Base-by-base conservation (phyloP, 1,140 invertebrate species). In the Halesus radiatus region DNA sequence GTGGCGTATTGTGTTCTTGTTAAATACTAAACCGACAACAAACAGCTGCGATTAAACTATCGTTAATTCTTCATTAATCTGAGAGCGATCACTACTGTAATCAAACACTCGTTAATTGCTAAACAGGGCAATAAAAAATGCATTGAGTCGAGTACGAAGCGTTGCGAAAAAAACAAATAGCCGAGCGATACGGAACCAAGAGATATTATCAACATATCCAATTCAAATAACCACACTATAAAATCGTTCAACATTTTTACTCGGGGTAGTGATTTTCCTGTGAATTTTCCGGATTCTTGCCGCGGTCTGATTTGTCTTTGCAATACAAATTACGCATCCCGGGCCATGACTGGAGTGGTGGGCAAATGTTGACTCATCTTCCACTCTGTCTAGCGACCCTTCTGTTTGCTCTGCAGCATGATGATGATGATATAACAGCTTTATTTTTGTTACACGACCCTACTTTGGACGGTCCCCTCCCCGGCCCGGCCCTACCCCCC, bases 311-410 rank as follows among this genome's bases (percentile, higher is more conserved):
- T 32, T 22, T 64, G 62, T 45, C 62, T 64, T 64, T 64, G n/a
- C 66, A 70, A 50, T 70, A 81, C 70, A 81, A 79, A 81, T 81
- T 77, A 81, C 74, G 78, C 53, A 60, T 68, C 45, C 56, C 76
- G 68, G 56, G 54, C n/a, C 22, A 73, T 29, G 72, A 1, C 53
- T 26, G 54, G 56, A 82, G 81, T 79, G 81, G 72, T 53, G 26
- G 64, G 78, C 54, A 82, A 82, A 82, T 82, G 81, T 82, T 82
- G 79, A 74, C 78, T 64, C 68, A 58, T 78, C 77, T 78, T 78
- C 54, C 54, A 62, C 66, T 70, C 68, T 6, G 62, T 50, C 54
- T 37, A 52, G 79, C 54, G 22, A 29, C 37, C 76, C 80, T 76
- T 77, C 70, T 81, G 70, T 78, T 76, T 82, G 66, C 58, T 77